Evolutionary conservation across 2,797 vertebrate species (phyloP).

Genomic region (Helostoma temminkii): DNA sequence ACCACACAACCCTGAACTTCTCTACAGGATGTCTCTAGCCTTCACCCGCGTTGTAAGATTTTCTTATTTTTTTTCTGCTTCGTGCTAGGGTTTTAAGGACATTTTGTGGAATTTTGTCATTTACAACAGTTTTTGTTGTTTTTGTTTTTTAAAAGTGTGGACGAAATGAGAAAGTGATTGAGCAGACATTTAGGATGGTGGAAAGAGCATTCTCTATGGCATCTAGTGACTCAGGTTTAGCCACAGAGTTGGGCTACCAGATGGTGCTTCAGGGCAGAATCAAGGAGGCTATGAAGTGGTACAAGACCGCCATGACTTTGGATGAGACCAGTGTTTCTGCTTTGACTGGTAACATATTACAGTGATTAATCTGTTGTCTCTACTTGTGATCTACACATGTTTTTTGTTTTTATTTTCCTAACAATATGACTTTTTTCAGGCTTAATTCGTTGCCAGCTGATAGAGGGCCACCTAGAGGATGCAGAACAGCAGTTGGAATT

Average conservation of each 20-base stretch:
- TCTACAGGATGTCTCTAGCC: slow-evolving; percentile 91
- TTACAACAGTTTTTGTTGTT: background rate
- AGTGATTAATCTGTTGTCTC: background rate
- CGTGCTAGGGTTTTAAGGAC: background rate
- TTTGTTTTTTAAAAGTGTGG: slow-evolving; percentile 87
- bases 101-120: background rate
- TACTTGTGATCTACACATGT: background rate
- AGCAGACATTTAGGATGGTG: slow-evolving; percentile 90
- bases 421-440: slow-evolving; percentile 76
- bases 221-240: slow-evolving; percentile 88
- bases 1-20: slow-evolving; percentile 90
- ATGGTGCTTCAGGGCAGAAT: slow-evolving; percentile 90
- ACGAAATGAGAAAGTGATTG: slow-evolving; percentile 89
- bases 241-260: slow-evolving; percentile 95
- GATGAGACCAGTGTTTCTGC: slow-evolving; percentile 92
- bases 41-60: slow-evolving; percentile 93
- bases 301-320: slow-evolving; percentile 91
- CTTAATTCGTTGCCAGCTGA: slow-evolving; percentile 92
- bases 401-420: background rate
- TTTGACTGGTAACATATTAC: slow-evolving; percentile 84
- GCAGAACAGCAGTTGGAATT: slow-evolving; percentile 97
- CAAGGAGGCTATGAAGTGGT: slow-evolving; percentile 93
- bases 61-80: slow-evolving; percentile 2
- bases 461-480: slow-evolving; percentile 91
- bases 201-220: slow-evolving; percentile 88